Conservation (phyloP, 1,140 invertebrate species). For the Scaptomyza graminum region DNA sequence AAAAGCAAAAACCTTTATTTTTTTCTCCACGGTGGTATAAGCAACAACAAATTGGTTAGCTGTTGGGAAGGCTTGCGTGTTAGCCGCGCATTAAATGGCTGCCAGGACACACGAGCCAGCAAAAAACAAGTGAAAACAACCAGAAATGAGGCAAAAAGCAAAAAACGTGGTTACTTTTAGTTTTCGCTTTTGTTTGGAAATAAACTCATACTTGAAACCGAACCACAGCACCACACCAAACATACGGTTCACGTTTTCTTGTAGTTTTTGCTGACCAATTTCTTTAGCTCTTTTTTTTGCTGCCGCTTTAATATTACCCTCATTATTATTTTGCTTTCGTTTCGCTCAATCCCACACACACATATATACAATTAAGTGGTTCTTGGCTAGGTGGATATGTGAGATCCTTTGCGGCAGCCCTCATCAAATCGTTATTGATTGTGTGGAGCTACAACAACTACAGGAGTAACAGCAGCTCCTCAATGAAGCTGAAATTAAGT, state of each 20-base stretch:
- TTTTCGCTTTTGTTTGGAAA: constrained; percentile 52
- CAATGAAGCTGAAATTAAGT: constrained; percentile 71
- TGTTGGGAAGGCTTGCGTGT: constrained; percentile 63
- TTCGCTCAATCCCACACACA: constrained; percentile 45
- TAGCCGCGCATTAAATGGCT: constrained; percentile 63
- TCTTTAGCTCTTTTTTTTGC: constrained; percentile 12
- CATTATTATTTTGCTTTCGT: constrained; percentile 79
- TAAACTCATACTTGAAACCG: constrained; percentile 24
- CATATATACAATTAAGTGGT: constrained; percentile 67
- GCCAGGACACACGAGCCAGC: constrained; percentile 35
- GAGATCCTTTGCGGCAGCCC: constrained; percentile 64
- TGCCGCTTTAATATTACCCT: constrained; percentile 69
- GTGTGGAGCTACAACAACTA: constrained; percentile 26
- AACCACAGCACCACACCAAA: background rate
- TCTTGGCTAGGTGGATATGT: constrained; percentile 64
- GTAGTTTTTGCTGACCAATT: constrained; percentile 36
- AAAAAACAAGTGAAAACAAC: constrained; percentile 29
- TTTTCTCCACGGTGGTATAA: constrained; percentile 45
- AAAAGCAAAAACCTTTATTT: constrained; percentile 26
- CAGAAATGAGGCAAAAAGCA: constrained; percentile 20
- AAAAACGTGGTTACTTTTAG: constrained; percentile 60
- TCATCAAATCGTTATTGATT: constrained; percentile 80
- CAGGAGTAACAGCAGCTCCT: constrained; percentile 4
- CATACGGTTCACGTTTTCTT: constrained; percentile 42
- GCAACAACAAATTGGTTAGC: constrained; percentile 59